phyloP scores from a whole-genome alignment of 2,113 vertebrate genomes.

The Austrofundulus limnaeus region DNA sequence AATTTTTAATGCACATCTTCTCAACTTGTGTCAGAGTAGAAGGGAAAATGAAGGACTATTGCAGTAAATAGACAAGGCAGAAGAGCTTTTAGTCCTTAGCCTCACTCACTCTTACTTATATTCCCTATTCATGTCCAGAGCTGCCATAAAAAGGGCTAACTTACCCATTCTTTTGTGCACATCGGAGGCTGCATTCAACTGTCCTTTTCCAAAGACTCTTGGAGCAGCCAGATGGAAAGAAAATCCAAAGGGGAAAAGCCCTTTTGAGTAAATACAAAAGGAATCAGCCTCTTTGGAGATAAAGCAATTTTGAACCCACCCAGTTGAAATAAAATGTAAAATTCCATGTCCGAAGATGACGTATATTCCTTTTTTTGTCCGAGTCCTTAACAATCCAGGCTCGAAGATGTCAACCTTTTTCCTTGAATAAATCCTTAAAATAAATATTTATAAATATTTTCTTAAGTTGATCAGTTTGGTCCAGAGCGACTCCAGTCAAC shows the following conservation, averaged over 20 bases:
- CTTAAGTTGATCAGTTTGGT: slow-evolving; percentile 78
- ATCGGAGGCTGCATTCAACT: slow-evolving; percentile 99
- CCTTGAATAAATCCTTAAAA: slow-evolving; percentile 66
- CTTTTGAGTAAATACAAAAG: slow-evolving; percentile 85
- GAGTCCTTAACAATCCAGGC: slow-evolving; percentile 64
- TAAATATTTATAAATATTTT: slow-evolving; percentile 43
- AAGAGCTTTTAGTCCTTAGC: slow-evolving; percentile 65
- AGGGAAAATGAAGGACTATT: slow-evolving; percentile 47
- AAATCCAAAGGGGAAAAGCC: slow-evolving; percentile 88
- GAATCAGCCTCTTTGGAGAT: slow-evolving; percentile 78
- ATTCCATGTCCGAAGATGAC: slow-evolving; percentile 79
- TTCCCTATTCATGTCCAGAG: slow-evolving; percentile 78
- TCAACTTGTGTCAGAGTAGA: slow-evolving; percentile 14
- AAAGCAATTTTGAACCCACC: slow-evolving; percentile 76
- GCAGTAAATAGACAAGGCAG: slow-evolving; percentile 65
- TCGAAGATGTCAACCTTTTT: slow-evolving; percentile 48
- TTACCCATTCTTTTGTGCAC: slow-evolving; percentile 99
- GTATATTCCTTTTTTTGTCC: slow-evolving; percentile 55
- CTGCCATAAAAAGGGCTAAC: slow-evolving; percentile 83
- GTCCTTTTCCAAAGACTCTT: slow-evolving; percentile 89
- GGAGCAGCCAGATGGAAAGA: slow-evolving; percentile 89
- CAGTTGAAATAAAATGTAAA: slow-evolving; percentile 78
- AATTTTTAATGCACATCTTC: slow-evolving; percentile 21
- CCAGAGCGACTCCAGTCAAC: slow-evolving; percentile 72
- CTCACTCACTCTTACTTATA: slow-evolving; percentile 62